Conservation (phyloP, 2,888 invertebrate species). For the Tortrix viridana region DNA sequence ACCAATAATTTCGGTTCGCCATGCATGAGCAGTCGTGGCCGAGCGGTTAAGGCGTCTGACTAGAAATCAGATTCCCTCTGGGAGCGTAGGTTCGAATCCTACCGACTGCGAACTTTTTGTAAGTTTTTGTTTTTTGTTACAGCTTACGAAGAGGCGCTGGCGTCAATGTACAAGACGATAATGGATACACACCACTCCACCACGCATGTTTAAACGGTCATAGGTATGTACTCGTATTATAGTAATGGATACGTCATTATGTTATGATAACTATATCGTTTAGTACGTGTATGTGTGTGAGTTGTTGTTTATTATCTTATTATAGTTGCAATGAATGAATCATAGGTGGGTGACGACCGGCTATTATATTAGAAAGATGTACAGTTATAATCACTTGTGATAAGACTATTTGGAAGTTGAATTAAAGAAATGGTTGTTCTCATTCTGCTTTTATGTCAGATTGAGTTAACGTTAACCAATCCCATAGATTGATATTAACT, state of each 20-base stretch:
- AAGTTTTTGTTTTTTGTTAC: slow-evolving; percentile 59
- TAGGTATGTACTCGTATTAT: slow-evolving; percentile 89
- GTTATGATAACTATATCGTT: background rate
- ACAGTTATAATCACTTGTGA: no score
- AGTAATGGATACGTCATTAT: background rate
- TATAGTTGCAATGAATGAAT: slow-evolving; percentile 4
- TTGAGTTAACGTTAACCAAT: no score
- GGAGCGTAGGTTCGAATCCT: slow-evolving; percentile 90
- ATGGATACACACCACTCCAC: slow-evolving; percentile 96
- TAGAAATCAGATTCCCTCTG: slow-evolving; percentile 90
- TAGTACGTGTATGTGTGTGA: background rate
- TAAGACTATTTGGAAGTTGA: no score
- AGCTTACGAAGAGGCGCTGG: slow-evolving; percentile 95
- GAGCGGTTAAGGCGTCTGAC: slow-evolving; percentile 90
- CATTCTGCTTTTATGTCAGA: no score
- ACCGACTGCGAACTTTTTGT: slow-evolving; percentile 83
- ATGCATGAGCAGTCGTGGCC: slow-evolving; percentile 85
- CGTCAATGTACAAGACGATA: slow-evolving; percentile 96
- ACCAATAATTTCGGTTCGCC: slow-evolving; percentile 10
- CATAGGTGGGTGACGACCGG: background rate
- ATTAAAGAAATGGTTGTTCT: no score
- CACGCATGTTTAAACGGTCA: slow-evolving; percentile 97
- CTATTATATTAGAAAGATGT: no score
- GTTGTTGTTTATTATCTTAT: background rate
- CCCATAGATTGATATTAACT: no score